Conservation (phyloP, 2,888 invertebrate genomes). For the Mesoligia furuncula region DNA sequence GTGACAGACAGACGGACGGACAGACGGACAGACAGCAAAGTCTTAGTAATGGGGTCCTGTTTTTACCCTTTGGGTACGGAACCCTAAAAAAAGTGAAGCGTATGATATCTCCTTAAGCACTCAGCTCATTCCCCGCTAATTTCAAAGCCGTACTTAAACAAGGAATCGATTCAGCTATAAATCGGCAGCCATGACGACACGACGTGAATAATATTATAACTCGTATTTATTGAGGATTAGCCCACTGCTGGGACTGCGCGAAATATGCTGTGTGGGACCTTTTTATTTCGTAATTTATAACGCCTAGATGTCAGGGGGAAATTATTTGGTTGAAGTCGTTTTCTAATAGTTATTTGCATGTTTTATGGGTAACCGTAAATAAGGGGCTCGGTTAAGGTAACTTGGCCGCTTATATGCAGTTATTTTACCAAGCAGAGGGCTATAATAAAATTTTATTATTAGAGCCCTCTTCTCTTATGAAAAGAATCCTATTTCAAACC, state of each 20-base stretch:
- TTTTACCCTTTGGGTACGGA: too few species aligned
- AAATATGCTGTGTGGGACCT: constrained; percentile 56
- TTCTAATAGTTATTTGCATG: constrained; percentile 47
- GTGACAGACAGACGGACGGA: too few species aligned
- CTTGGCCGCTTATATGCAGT: background rate
- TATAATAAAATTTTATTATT: background rate
- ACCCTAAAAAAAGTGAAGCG: background rate
- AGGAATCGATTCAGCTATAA: constrained; percentile 84
- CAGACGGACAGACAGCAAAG: too few species aligned
- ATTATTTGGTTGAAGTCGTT: constrained; percentile 26
- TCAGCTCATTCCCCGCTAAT: constrained; percentile 54
- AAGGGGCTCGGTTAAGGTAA: background rate
- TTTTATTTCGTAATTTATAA: constrained; percentile 71
- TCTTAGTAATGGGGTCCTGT: too few species aligned
- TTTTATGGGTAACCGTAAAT: constrained; percentile 19
- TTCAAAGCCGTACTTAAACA: constrained; percentile 71
- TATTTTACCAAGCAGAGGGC: background rate
- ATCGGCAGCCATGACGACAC: constrained; percentile 82
- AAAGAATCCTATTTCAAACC: background rate
- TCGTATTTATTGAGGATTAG: constrained; percentile 84
- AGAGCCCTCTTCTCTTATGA: background rate
- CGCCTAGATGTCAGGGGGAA: constrained; percentile 44
- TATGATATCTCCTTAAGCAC: too few species aligned
- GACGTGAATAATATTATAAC: constrained; percentile 85
- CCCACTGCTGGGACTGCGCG: constrained; percentile 67